Base-by-base conservation (phyloP, 2,888 invertebrate genomes). In the Agonopterix heracliana region DNA sequence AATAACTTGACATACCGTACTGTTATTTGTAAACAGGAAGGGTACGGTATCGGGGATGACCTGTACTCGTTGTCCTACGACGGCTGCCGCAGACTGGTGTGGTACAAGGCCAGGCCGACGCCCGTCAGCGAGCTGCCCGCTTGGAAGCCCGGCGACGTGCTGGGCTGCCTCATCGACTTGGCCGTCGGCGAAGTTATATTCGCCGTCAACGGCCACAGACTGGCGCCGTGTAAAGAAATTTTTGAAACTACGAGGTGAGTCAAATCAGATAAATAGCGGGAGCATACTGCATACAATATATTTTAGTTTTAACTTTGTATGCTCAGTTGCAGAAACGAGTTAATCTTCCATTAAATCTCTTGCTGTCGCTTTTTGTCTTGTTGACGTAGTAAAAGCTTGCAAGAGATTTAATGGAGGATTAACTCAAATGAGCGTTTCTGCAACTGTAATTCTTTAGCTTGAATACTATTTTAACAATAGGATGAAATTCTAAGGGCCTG, bases 11-110 rank as follows among this genome's bases (percentile, higher is more conserved):
- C n/a, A n/a, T n/a, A n/a, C n/a, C n/a, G n/a, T n/a, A n/a, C n/a
- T n/a, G n/a, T n/a, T n/a, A n/a, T n/a, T n/a, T n/a, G 2, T 12
- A 12, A 41, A 14, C 48, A 96, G 96, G 97, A 97, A 74, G 97
- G 97, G 0, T 97, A 94, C 83, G 97, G 97, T n/a, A 96, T 97
- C 52, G 98, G 98, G 5, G 98, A 98, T 71, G 98, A 98, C 71
- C 90, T 93, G 55, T 95, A 91, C 82, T 97, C 97, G 0, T 84
- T 98, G 53, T 95, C 97, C 0, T 98, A 96, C 77, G 98, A 98
- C 78, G 98, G 98, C 1, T 98, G 97, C 75, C 91, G 98, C 41
- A 92, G 93, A 73, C 83, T 97, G 50, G 92, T 97, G 54, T 98
- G 98, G 98, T 93, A 96, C 78, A 94, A 95, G 70, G 97, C 97